Evolutionary conservation across 35 echinoderm and acorn worm species (phyloP).

Genomic region (Holothuria glaberrima): DNA sequence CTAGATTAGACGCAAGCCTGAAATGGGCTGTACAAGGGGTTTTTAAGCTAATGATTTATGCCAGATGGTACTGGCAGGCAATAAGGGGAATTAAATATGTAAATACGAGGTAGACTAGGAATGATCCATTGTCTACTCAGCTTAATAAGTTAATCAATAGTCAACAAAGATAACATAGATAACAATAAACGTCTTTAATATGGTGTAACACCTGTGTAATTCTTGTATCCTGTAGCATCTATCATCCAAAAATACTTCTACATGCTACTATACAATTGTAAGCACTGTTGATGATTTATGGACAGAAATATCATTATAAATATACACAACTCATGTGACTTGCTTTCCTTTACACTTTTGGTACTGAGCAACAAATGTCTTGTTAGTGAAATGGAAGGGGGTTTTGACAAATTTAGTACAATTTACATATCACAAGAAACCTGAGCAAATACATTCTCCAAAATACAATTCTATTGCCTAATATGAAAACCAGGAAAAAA

Average conservation of each 20-base stretch:
- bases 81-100: no score
- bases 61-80: no score
- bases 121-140: no score
- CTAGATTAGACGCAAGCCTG: no score
- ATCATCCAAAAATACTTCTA: slow-evolving; percentile 38
- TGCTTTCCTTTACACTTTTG: neutral
- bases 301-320: slow-evolving; percentile 48
- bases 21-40: no score
- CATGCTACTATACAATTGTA: slow-evolving; percentile 51
- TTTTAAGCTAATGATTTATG: no score
- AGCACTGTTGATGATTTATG: slow-evolving; percentile 49
- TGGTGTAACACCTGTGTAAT: slow-evolving; percentile 24
- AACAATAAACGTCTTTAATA: no score
- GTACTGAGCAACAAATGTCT: slow-evolving; percentile 12
- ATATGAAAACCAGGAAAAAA: neutral
- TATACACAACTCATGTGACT: slow-evolving; percentile 21
- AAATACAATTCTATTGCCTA: slow-evolving; percentile 24
- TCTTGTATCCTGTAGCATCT: slow-evolving; percentile 20
- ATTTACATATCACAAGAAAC: slow-evolving; percentile 10
- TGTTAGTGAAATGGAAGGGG: neutral
- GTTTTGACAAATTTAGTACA: slow-evolving; percentile 30
- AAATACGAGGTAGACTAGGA: no score
- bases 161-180: no score
- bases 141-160: no score
- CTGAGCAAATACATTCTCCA: slow-evolving; percentile 24